Percentiles rank a stretch among this genome's conserved stretches.
Conservation (phyloP, 2,797 vertebrate genomes). For the Acipenser transmontanus region DNA sequence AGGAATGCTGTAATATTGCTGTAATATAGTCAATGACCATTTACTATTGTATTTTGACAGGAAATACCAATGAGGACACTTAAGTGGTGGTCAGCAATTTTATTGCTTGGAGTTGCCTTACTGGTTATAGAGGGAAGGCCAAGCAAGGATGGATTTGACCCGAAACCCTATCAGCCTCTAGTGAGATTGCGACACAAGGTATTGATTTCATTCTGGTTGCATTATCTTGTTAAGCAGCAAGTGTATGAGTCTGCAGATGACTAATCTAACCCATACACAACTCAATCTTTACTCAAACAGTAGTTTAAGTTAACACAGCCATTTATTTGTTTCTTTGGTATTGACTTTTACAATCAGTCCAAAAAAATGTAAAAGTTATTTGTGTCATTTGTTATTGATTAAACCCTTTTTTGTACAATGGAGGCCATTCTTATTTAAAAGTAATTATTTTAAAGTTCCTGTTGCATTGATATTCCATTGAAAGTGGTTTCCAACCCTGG, state of each 20-base stretch:
- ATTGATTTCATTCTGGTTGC: slow-evolving; percentile 45
- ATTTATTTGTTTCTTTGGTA: too few relatives aligned
- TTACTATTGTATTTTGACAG: slow-evolving; percentile 57
- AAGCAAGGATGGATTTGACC: slow-evolving; percentile 60
- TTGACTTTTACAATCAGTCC: too few relatives aligned
- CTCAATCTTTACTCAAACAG: too few relatives aligned
- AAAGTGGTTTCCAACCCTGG: too few relatives aligned
- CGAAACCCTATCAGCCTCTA: slow-evolving; percentile 67
- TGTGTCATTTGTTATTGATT: too few relatives aligned
- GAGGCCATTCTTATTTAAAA: too few relatives aligned
- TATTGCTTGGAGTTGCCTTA: slow-evolving; percentile 63
- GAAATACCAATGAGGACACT: slow-evolving; percentile 68
- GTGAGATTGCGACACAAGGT: slow-evolving; percentile 90
- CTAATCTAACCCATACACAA: too few relatives aligned
- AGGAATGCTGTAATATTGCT: slow-evolving; percentile 4
- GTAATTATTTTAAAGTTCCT: too few relatives aligned
- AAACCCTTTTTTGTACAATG: too few relatives aligned
- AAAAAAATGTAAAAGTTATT: too few relatives aligned
- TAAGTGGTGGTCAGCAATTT: slow-evolving; percentile 58
- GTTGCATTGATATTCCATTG: too few relatives aligned
- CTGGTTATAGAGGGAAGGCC: slow-evolving; percentile 64
- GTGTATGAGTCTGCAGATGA: slow-evolving; percentile 29
- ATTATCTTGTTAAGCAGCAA: slow-evolving; percentile 38
- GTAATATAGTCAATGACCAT: slow-evolving; percentile 37
- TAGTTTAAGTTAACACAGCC: too few relatives aligned